Evolutionary conservation across 2,797 vertebrate genomes (phyloP).

Genomic region (Spinibarbus caldwelli): DNA sequence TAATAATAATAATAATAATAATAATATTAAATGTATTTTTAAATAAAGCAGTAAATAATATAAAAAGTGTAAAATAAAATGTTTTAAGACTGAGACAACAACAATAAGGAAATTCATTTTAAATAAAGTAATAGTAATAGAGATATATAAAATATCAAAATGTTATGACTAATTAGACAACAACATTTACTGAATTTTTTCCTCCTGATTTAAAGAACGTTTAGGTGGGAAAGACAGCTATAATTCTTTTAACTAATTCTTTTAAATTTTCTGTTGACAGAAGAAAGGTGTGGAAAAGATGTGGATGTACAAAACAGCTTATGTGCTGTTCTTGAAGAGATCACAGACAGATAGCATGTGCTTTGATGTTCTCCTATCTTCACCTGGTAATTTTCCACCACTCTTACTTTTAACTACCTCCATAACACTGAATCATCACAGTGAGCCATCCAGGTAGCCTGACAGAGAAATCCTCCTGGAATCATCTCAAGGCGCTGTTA

Average conservation of each 20-base stretch:
- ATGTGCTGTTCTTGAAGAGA: constrained; percentile 62
- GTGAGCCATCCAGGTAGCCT: constrained; percentile 49
- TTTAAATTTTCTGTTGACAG: background rate
- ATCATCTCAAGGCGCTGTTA: constrained; percentile 51
- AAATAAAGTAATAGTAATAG: background rate
- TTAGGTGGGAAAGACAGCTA: background rate
- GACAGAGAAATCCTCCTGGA: constrained; percentile 52
- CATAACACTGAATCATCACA: constrained; percentile 53
- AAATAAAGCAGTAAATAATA: no score
- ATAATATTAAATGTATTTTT: no score
- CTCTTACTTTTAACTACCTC: constrained; percentile 52
- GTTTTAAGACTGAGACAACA: background rate
- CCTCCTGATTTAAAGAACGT: background rate
- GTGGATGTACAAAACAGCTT: constrained; percentile 65
- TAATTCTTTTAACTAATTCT: background rate
- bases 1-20: no score
- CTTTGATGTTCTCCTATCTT: constrained; percentile 63
- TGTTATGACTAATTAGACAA: no score
- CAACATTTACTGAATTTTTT: background rate
- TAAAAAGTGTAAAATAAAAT: no score
- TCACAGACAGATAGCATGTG: constrained; percentile 53
- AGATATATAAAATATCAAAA: no score
- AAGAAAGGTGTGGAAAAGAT: constrained; percentile 61
- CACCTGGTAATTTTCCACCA: constrained; percentile 61
- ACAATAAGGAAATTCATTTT: background rate